These are phyloP conservation scores for Drosophila flavopinicola DNA, from an alignment of 2,888 invertebrate genomes.

Conservation along the genomic window DNA sequence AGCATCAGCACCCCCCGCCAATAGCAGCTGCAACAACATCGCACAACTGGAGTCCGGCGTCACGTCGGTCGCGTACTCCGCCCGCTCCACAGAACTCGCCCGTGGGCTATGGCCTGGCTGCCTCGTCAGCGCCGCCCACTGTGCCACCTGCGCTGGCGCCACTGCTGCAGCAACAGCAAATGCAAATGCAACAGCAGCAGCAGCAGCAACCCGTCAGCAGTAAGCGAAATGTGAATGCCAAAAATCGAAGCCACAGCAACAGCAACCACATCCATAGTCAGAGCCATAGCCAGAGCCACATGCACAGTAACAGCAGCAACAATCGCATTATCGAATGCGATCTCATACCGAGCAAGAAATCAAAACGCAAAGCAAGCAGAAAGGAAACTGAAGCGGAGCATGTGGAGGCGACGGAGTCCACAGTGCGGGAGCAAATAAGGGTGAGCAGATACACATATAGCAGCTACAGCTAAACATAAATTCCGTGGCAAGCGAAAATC, in stretches of 20 bases:
- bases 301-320: slow-evolving; percentile 47
- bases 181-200: slow-evolving; percentile 46
- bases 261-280: slow-evolving; percentile 6
- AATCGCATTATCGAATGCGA: slow-evolving; percentile 82
- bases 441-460: slow-evolving; percentile 50
- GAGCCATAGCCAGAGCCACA: slow-evolving; percentile 16
- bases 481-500: not conserved
- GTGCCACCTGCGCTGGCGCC: slow-evolving; percentile 58
- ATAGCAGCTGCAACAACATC: slow-evolving; percentile 31
- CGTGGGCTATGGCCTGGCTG: slow-evolving; percentile 63
- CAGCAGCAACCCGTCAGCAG: slow-evolving; percentile 31
- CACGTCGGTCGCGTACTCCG: slow-evolving; percentile 65
- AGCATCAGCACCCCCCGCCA: slow-evolving; percentile 35
- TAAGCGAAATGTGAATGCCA: slow-evolving; percentile 45
- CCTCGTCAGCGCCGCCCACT: slow-evolving; percentile 22
- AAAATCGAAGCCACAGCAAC: slow-evolving; percentile 32
- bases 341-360: slow-evolving; percentile 82
- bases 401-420: slow-evolving; percentile 53
- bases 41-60: slow-evolving; percentile 62
- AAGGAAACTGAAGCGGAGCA: slow-evolving; percentile 40
- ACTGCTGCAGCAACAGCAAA: slow-evolving; percentile 52
- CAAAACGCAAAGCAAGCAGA: slow-evolving; percentile 69
- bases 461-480: slow-evolving; percentile 1
- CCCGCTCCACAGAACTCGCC: slow-evolving; percentile 77
- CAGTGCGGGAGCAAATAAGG: slow-evolving; percentile 77